Base-by-base conservation (phyloP, 2,113 vertebrate genomes). In the Indri indri region DNA sequence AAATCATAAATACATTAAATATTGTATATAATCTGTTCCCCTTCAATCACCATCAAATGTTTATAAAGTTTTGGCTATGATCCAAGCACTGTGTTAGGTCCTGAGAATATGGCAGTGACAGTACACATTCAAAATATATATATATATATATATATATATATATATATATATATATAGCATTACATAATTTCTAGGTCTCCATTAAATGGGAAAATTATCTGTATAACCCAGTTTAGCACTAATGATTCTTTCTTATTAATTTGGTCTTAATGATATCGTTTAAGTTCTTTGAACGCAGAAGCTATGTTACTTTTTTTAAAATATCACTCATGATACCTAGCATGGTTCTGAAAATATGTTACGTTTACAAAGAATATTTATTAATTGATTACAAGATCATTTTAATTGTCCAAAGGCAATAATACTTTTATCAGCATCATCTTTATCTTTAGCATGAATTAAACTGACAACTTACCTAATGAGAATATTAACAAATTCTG, bases 291-390 rank as follows among this genome's bases (percentile, higher is more conserved):
- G 71, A 91, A 84, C 76, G 2, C 23, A 88, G 16, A 42, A 77
- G 47, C 30, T 82, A 1, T 87, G 30, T 54, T 92, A 54, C 42
- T 79, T 89, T 86, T 6, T 30, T 30, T 30, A 4, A 27, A 34
- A 61, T 74, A 81, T 76, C 45, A n/a, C 25, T 65, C 0, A 23
- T 71, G 42, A 25, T 71, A 3, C 10, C 5, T 73, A 40, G 45
- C 65, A 71, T 1, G 96, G 25, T 96, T 94, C 73, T 88, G 50
- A 25, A 85, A 96, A 74, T 18, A 47, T 68, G 71, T 5, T 85
- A 91, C 92, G 23, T 92, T 63, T 27, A 40, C n/a, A 80, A 77
- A 50, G 52, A 82, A n/a, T 93, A 95, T 93, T 65, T 87, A 34
- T 76, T 92, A 30, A 73, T 70, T 65, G 52, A 37, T 70, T 89